Evolutionary conservation across 1,140 invertebrate genomes (phyloP).

Genomic region (Nymphalis io): DNA sequence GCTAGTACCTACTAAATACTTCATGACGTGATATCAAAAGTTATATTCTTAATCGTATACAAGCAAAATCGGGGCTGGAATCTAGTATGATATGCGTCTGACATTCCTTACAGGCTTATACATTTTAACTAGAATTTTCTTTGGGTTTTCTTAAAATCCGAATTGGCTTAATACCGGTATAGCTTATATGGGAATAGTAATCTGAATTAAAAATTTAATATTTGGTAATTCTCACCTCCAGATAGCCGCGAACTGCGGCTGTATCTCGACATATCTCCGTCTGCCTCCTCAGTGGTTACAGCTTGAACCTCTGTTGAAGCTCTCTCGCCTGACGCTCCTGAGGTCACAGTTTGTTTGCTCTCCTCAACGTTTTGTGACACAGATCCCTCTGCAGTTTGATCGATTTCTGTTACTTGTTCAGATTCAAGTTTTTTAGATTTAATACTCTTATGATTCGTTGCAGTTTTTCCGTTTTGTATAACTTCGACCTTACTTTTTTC

Average conservation of each 20-base stretch:
- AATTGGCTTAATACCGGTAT: too few relatives aligned
- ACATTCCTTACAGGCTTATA: too few relatives aligned
- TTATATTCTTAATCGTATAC: background rate
- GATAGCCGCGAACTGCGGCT: conserved; percentile 82
- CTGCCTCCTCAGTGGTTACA: conserved; percentile 71
- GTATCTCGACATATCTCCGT: conserved; percentile 83
- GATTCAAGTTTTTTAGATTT: conserved; percentile 28
- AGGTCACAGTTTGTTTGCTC: conserved; percentile 31
- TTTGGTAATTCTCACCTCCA: conserved; percentile 76
- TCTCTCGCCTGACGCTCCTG: conserved; percentile 34
- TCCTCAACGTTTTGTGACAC: conserved; percentile 9
- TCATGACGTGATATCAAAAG: too few relatives aligned
- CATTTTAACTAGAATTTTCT: too few relatives aligned
- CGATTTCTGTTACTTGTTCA: conserved; percentile 4
- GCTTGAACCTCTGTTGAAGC: conserved; percentile 53
- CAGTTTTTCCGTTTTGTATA: background rate
- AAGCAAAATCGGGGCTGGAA: too few relatives aligned
- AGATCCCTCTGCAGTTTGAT: conserved; percentile 26
- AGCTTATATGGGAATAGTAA: too few relatives aligned
- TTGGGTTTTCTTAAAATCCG: too few relatives aligned
- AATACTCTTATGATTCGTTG: conserved; percentile 21
- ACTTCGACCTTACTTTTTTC: background rate
- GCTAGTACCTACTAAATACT: too few relatives aligned
- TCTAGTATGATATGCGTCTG: too few relatives aligned
- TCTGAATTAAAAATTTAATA: background rate